Evolutionary conservation across 2,113 vertebrate genomes (phyloP).

Genomic region (Mustelus asterias): DNA sequence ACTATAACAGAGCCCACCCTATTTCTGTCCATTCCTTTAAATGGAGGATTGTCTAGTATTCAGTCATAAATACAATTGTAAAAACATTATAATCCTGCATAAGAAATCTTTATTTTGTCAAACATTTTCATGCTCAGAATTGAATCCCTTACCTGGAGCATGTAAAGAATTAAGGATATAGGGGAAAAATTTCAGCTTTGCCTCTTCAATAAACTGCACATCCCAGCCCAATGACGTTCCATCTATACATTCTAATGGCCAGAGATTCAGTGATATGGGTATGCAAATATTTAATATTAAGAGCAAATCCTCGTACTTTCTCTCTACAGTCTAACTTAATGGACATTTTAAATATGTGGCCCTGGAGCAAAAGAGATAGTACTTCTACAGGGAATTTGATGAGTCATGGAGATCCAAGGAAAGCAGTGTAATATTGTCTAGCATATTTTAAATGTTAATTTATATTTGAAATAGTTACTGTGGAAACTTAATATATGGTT

Average conservation of each 20-base stretch:
- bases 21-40: neutral
- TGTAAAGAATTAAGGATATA: neutral
- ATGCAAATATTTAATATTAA: neutral
- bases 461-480: no score
- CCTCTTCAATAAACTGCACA: no score
- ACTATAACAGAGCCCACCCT: neutral
- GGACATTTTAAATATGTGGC: neutral
- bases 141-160: neutral
- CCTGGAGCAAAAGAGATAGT: neutral
- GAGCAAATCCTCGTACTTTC: neutral
- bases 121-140: neutral
- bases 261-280: neutral
- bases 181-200: neutral
- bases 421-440: no score
- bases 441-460: no score
- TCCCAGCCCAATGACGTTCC: neutral
- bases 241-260: neutral
- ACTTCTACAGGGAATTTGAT: neutral
- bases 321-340: neutral
- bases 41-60: neutral
- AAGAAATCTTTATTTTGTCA: neutral
- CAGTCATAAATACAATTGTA: neutral
- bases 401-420: no score
- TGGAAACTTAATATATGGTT: no score
- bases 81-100: neutral